These are phyloP conservation scores for Rhinichthys osculus DNA, from an alignment of 2,797 vertebrate genomes.

Conservation along the genomic window DNA sequence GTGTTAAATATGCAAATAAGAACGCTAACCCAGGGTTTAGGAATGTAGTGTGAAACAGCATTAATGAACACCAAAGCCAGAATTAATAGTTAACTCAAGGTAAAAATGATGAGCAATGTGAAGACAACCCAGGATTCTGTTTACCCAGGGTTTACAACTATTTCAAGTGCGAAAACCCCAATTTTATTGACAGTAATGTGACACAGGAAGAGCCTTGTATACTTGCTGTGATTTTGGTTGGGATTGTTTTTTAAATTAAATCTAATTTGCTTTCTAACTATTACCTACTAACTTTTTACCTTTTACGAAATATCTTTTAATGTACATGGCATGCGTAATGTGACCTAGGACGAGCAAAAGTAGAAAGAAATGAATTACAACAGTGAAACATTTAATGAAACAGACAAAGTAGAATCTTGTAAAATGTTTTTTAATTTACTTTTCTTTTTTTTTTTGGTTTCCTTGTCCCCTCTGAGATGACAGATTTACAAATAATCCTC, in stretches of 20 bases:
- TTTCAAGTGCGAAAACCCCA: neutral
- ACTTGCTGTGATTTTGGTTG: neutral
- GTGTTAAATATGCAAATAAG: neutral
- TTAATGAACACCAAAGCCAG: neutral
- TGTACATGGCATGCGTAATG: neutral
- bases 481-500: conserved; percentile 72
- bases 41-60: neutral
- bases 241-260: neutral
- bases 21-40: neutral
- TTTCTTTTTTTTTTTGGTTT: conserved; percentile 60
- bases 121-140: neutral
- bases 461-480: conserved; percentile 74
- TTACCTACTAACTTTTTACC: neutral
- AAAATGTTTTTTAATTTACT: conserved; percentile 80
- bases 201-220: neutral
- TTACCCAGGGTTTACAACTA: neutral
- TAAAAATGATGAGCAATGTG: neutral
- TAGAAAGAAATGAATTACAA: neutral
- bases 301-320: neutral
- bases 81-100: neutral
- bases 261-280: neutral
- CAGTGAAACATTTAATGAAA: conserved; percentile 47
- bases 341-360: neutral
- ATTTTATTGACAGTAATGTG: neutral
- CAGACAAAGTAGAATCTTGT: conserved; percentile 70